Base-by-base conservation (phyloP, 2,113 vertebrate genomes). In the Colistium nudipinnis region DNA sequence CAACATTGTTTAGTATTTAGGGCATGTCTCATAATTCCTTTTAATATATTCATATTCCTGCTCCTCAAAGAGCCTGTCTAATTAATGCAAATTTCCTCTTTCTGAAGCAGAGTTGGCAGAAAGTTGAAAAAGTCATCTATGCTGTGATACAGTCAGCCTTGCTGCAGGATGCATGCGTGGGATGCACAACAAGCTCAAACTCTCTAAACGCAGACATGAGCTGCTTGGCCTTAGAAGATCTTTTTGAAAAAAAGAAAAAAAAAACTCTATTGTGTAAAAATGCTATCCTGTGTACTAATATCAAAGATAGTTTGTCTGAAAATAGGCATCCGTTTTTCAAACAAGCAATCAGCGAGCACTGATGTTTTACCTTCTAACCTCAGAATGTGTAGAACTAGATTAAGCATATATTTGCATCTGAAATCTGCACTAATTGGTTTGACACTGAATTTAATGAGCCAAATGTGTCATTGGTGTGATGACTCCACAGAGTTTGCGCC, bases 71-170 rank as follows among this genome's bases (percentile, higher is more conserved):
- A 84, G 87, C 76, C 80, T 81, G 81, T 83, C 81, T 92, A 92
- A 93, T 92, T 89, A 90, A 93, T 92, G 90, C 86, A 92, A 88
- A 91, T 93, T 81, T 88, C 31, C 64, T n/a, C 63, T 70, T 84
- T 88, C 88, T 80, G 80, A 85, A 78, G 82, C 74, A 36, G 74
- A 85, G 80, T 85, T 90, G 71, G 78, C 81, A 84, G 78, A 83
- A 87, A 90, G 89, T 91, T 91, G 89, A 89, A 85, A 77, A 92
- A 92, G 88, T 91, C 88, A 88, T 36, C 78, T 72, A 68, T 68
- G 81, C 82, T 77, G 62, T 81, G 89, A 90, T 89, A 84, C 55
- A 72, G 90, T 89, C 88, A 75, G 62, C 35, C 47, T 78, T 77
- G 82, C 89, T 82, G 80, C 78, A 85, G 87, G 88, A 86, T 81